Evolutionary conservation across 2,113 vertebrate species (phyloP), one percentile per base, ranked within the genome.

Genomic region (Podocnemis expansa): DNA sequence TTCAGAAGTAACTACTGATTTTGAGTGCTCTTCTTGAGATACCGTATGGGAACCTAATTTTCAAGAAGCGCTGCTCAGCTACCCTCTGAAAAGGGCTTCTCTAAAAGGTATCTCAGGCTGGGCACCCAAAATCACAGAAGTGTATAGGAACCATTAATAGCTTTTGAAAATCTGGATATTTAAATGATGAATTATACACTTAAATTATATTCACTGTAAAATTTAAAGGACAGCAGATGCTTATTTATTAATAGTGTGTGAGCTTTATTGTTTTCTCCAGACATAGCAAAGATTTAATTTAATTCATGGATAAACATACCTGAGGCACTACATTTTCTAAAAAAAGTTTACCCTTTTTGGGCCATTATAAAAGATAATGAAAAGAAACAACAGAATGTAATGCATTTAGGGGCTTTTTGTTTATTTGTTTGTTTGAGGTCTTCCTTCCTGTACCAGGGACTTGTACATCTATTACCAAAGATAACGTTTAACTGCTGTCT

Each of bases 281-380:
- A 84, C 73, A 90, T 34, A 93, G 25, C 80, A 10, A 87, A 96
- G 43, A 90, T 79, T 90, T 73, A 80, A 38, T 96, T 91, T 93
- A 89, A 95, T 86, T 96, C 87, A 95, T 78, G 51, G n/a, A 2
- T 94, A 89, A 90, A 84, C 81, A 90, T 94, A 90, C 78, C 82
- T 95, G 83, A 97, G 96, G 78, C 93, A 54, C 82, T 96, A 95
- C 82, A 63, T 84, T 87, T 91, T 45, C 96, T 97, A 97, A 93
- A 97, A 93, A 97, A 93, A 85, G 14, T 78, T 97, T 91, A 96
- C 89, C 89, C 91, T 94, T 91, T 31, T 31, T 87, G 60, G 87
- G 81, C 93, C 87, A 89, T 96, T 96, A 89, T 82, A 93, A 96
- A 91, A 91, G 80, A 89, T 56, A 94, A 96, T 93, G 97, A 90